These are phyloP conservation scores for Drosophila pectinifera DNA, from an alignment of 1,140 invertebrate species.

Conservation along the genomic window DNA sequence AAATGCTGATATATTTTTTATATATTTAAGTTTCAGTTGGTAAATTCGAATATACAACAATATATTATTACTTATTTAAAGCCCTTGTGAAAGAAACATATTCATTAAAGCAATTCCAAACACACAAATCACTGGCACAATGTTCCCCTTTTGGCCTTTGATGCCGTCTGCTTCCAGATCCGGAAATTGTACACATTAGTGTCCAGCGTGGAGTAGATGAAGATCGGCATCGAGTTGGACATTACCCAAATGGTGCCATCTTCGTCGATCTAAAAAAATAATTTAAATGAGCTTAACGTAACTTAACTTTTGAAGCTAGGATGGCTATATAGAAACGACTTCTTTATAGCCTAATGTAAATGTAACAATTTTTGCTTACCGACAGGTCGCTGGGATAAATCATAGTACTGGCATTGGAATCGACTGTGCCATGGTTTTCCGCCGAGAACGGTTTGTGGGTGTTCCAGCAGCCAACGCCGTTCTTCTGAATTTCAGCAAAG, in stretches of 20 bases:
- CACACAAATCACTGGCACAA: constrained; percentile 67
- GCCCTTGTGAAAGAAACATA: constrained; percentile 40
- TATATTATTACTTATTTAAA: constrained; percentile 61
- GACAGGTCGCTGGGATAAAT: constrained; percentile 88
- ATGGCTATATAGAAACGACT: too few species aligned
- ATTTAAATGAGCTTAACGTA: too few species aligned
- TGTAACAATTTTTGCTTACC: constrained; percentile 42
- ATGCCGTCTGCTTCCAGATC: constrained; percentile 84
- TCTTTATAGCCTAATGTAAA: too few species aligned
- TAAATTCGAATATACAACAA: constrained; percentile 44
- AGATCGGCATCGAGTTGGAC: constrained; percentile 87
- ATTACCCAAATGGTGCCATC: constrained; percentile 87
- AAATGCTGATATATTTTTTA: constrained; percentile 79
- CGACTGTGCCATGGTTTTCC: constrained; percentile 87
- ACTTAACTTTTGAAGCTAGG: too few species aligned
- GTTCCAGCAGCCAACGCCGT: constrained; percentile 91
- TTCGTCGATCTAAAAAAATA: constrained; percentile 84
- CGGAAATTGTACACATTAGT: constrained; percentile 87
- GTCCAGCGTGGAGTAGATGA: constrained; percentile 87
- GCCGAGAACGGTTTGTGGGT: constrained; percentile 85
- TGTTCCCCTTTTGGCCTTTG: constrained; percentile 65
- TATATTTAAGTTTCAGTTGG: constrained; percentile 61
- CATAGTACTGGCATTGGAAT: constrained; percentile 86
- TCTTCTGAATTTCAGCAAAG: constrained; percentile 88
- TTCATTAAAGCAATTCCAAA: constrained; percentile 70